Percentiles rank a stretch among this genome's conserved stretches.
phyloP scores from a whole-genome alignment of 2,888 invertebrate genomes.

The Eulithis testata region DNA sequence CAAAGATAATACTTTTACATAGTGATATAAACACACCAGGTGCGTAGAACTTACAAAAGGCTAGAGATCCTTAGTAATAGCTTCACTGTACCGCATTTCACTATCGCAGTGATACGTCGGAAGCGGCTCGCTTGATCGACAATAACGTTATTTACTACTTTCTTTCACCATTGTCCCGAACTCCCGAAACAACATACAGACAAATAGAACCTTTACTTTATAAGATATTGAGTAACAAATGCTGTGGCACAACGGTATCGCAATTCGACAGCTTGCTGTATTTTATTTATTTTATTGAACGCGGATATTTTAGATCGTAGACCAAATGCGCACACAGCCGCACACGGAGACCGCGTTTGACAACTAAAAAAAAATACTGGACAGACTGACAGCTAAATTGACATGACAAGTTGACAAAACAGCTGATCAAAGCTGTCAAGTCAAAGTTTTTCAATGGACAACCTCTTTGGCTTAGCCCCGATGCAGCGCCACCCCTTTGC shows the following conservation, averaged over 20 bases:
- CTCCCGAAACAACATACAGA: conserved; percentile 19
- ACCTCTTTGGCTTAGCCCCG: not conserved
- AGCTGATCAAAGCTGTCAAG: conserved; percentile 29
- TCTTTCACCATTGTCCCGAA: conserved; percentile 64
- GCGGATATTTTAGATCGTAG: conserved; percentile 22
- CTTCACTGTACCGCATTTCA: conserved; percentile 72
- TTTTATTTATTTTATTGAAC: conserved; percentile 12
- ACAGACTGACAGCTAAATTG: not conserved
- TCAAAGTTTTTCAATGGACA: not conserved
- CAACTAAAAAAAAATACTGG: conserved; percentile 47
- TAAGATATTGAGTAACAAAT: not conserved
- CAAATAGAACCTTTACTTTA: not conserved
- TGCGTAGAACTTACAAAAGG: conserved; percentile 58
- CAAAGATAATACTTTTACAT: no score
- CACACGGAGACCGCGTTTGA: conserved; percentile 46
- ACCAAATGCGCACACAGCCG: conserved; percentile 23
- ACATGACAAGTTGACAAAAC: conserved; percentile 12
- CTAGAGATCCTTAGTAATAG: conserved; percentile 55
- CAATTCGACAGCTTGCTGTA: conserved; percentile 6
- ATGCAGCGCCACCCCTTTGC: not conserved
- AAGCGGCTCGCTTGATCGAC: conserved; percentile 61
- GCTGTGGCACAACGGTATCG: conserved; percentile 7
- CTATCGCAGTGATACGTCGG: conserved; percentile 52
- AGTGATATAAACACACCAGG: no score
- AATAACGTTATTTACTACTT: conserved; percentile 61